Evolutionary conservation across 2,113 vertebrate genomes (phyloP).

Genomic region (Rhinoderma darwinii): DNA sequence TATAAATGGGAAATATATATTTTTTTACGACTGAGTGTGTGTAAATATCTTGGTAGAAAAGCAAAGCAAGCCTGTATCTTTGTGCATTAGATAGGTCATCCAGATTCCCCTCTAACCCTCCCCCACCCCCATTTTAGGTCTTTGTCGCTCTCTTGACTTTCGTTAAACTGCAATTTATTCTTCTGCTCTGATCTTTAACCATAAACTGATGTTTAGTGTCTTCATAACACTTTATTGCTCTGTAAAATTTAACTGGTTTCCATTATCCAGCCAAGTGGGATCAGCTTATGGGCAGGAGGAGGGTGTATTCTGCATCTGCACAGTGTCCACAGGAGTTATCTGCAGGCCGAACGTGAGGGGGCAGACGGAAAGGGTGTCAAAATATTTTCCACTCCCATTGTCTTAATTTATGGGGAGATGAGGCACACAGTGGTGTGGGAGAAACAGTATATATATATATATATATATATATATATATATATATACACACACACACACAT

Average conservation of each 20-base stretch:
- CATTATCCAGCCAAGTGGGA: slow-evolving; percentile 61
- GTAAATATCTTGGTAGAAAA: neutral
- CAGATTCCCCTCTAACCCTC: slow-evolving; percentile 41
- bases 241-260: slow-evolving; percentile 64
- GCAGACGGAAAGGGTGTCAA: neutral
- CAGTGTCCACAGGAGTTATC: slow-evolving; percentile 49
- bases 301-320: slow-evolving; percentile 48
- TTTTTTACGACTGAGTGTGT: neutral
- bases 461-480: too few relatives aligned
- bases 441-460: too few relatives aligned
- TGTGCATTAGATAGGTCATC: slow-evolving; percentile 38
- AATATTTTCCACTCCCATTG: slow-evolving; percentile 31
- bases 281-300: slow-evolving; percentile 51
- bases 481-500: too few relatives aligned
- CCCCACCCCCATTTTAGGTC: slow-evolving; percentile 23
- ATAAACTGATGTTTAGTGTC: slow-evolving; percentile 63
- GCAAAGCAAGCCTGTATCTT: slow-evolving; percentile 6
- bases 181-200: slow-evolving; percentile 59
- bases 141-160: slow-evolving; percentile 56
- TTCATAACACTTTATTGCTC: slow-evolving; percentile 64
- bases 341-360: slow-evolving; percentile 18
- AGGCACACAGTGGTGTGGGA: neutral
- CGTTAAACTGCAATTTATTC: slow-evolving; percentile 60
- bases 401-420: neutral
- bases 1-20: slow-evolving; percentile 32